A percentile compares a stretch with the other conserved stretches of the same genome.
These are phyloP conservation scores for Varanus komodoensis DNA, from an alignment of 2,113 vertebrate species.

Conservation along the genomic window DNA sequence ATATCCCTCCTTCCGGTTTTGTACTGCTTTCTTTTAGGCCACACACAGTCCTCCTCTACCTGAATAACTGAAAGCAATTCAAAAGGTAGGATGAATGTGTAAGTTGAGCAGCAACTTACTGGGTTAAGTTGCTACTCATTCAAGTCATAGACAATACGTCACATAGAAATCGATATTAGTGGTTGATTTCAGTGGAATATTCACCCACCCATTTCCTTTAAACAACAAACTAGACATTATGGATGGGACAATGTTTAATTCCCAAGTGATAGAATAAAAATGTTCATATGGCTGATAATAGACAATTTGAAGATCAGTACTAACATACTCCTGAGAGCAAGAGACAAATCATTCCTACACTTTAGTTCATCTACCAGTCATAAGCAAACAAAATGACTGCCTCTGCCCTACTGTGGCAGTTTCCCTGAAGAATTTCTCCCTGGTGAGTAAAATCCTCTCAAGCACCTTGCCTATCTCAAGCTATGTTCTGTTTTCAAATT, in stretches of 20 bases:
- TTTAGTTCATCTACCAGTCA: background rate
- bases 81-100: background rate
- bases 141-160: background rate
- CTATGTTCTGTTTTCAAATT: background rate
- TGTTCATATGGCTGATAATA: constrained; percentile 41
- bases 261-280: constrained; percentile 50
- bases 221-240: background rate
- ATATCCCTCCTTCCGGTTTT: background rate
- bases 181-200: constrained; percentile 71
- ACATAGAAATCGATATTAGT: constrained; percentile 38
- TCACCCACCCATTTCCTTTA: background rate
- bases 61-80: background rate
- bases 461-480: background rate
- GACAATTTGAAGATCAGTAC: constrained; percentile 56
- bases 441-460: constrained; percentile 2
- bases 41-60: background rate
- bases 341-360: constrained; percentile 32
- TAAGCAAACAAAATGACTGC: background rate
- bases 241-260: constrained; percentile 71
- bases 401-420: background rate
- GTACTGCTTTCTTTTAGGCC: background rate
- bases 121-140: background rate
- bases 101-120: background rate
- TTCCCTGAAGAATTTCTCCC: background rate
- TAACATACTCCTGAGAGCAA: background rate